Conservation (phyloP, 2,113 vertebrate species). For the Eptesicus fuscus region DNA sequence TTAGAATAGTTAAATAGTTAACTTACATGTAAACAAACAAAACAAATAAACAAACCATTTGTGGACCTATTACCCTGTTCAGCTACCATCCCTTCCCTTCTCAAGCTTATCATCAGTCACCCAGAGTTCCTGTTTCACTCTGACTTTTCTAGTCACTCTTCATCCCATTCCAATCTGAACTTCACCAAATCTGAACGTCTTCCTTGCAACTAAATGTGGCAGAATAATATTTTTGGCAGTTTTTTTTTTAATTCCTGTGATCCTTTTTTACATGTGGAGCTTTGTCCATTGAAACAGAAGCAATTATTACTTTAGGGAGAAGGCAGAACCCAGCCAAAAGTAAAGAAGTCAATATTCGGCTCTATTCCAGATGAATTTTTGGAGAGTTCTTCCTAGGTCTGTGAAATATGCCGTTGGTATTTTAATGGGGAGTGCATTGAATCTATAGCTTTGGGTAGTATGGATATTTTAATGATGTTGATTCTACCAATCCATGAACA, state of each 20-base stretch:
- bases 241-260: not conserved
- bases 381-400: too few species aligned
- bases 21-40: not conserved
- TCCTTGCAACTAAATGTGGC: not conserved
- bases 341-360: not conserved
- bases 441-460: too few species aligned
- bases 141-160: not conserved
- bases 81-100: not conserved
- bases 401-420: too few species aligned
- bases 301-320: not conserved
- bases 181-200: not conserved
- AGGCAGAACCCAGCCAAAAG: not conserved
- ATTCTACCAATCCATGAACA: too few species aligned
- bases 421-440: too few species aligned
- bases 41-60: not conserved
- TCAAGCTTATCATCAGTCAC: not conserved
- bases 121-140: not conserved
- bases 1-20: not conserved
- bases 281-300: not conserved
- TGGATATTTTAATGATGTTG: too few species aligned
- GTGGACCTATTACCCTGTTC: not conserved
- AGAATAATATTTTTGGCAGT: not conserved
- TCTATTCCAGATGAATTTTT: too few species aligned
- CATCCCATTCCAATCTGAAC: not conserved
- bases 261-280: not conserved